Conservation (phyloP, 1,140 invertebrate species). For the Drosophila teissieri region DNA sequence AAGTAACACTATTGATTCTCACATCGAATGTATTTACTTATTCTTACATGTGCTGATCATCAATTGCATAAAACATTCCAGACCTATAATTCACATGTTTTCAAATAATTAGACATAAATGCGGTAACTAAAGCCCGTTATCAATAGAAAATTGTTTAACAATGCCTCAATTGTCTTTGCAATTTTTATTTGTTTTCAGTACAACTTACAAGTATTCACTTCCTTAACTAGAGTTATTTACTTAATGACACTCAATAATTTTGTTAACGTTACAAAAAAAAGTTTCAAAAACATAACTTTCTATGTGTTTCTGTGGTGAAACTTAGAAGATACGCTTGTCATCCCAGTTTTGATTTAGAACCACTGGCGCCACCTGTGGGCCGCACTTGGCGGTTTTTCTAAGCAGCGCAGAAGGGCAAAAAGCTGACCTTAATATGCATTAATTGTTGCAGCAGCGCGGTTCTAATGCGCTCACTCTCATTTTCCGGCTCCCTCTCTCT, state of each 20-base stretch:
- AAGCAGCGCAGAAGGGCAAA: constrained; percentile 28
- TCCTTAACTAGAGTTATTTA: too few species aligned
- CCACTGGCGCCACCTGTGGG: constrained; percentile 59
- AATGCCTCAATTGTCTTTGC: too few species aligned
- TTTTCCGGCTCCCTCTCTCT: constrained; percentile 7
- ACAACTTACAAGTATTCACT: too few species aligned
- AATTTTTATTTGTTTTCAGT: too few species aligned
- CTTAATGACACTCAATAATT: too few species aligned
- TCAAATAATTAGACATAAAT: background rate
- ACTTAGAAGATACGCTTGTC: background rate
- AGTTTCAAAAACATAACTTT: too few species aligned
- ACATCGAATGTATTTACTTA: too few species aligned
- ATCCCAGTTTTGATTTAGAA: background rate
- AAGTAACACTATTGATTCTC: too few species aligned
- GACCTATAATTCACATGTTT: background rate
- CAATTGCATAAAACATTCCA: background rate
- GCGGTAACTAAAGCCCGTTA: too few species aligned
- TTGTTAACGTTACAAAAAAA: too few species aligned
- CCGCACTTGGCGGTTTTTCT: constrained; percentile 2
- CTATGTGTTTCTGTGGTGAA: background rate
- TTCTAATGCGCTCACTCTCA: constrained; percentile 60
- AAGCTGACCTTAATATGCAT: constrained; percentile 72
- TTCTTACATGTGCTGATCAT: too few species aligned
- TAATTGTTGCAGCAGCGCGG: constrained; percentile 62
- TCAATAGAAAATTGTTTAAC: too few species aligned